These are phyloP conservation scores for Aramus guarauna DNA, from an alignment of 2,113 vertebrate genomes.

Conservation along the genomic window DNA sequence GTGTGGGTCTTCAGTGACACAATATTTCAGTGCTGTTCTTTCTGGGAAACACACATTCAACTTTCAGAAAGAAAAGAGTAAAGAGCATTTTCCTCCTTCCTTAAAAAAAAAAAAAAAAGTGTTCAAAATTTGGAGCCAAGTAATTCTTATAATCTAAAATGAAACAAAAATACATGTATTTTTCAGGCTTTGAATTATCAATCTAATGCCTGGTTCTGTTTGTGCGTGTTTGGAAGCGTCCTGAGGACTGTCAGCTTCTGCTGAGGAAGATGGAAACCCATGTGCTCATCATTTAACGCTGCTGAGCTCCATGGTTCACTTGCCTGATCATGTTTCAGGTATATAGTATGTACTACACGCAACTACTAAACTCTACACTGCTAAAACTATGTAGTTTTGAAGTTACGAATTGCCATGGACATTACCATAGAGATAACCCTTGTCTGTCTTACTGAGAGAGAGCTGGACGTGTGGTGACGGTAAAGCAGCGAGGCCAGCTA, in stretches of 20 bases:
- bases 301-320: background rate
- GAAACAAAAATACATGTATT: background rate
- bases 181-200: background rate
- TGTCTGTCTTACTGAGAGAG: background rate
- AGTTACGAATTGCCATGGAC: background rate
- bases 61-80: background rate
- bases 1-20: background rate
- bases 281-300: rapidly evolving
- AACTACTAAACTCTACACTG: background rate
- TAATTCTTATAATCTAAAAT: background rate
- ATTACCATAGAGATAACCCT: background rate
- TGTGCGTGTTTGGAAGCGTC: background rate
- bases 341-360: too few relatives aligned
- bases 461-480: background rate
- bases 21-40: background rate
- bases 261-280: background rate
- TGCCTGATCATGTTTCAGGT: background rate
- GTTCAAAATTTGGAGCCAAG: background rate
- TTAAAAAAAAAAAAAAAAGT: background rate
- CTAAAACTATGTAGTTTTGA: background rate
- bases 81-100: background rate
- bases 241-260: background rate
- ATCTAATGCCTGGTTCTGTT: background rate
- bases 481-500: background rate
- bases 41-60: background rate